These are phyloP conservation scores for Candoia aspera DNA, from an alignment of 2,113 vertebrate genomes.

Conservation along the genomic window DNA sequence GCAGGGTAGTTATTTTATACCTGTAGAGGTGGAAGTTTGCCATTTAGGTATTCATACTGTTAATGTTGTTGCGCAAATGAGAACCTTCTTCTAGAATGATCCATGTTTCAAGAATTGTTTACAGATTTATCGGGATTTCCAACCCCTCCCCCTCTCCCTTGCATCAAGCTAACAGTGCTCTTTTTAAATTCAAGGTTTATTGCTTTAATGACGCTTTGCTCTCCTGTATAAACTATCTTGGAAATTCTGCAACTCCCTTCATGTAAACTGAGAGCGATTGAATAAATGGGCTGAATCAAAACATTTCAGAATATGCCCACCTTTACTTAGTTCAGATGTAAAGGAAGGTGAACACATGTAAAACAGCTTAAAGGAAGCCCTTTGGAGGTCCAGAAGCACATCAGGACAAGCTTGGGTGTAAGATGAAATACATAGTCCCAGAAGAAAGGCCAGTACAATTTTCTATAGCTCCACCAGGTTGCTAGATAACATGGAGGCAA, in stretches of 20 bases:
- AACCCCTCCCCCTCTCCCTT: neutral
- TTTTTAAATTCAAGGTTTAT: neutral
- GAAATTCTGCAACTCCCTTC: neutral
- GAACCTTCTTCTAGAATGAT: neutral
- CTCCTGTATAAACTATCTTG: neutral
- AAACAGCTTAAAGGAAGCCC: no score
- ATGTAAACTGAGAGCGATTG: neutral
- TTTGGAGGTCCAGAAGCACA: no score
- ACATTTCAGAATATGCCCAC: no score
- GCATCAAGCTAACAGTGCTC: neutral
- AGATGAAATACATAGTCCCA: no score
- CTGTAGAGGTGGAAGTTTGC: neutral
- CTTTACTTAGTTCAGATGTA: no score
- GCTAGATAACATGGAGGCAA: no score
- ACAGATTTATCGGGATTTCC: neutral
- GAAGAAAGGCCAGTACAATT: no score
- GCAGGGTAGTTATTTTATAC: constrained; percentile 11
- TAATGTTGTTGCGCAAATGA: neutral
- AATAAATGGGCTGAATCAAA: no score
- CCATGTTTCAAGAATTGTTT: neutral
- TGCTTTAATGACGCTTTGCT: neutral
- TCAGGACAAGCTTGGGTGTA: no score
- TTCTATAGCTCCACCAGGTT: no score
- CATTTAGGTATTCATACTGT: neutral
- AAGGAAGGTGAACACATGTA: no score